Evolutionary conservation across 2,797 vertebrate species (phyloP), one percentile per base, ranked within the genome.

Genomic region (Podarcis siculus): DNA sequence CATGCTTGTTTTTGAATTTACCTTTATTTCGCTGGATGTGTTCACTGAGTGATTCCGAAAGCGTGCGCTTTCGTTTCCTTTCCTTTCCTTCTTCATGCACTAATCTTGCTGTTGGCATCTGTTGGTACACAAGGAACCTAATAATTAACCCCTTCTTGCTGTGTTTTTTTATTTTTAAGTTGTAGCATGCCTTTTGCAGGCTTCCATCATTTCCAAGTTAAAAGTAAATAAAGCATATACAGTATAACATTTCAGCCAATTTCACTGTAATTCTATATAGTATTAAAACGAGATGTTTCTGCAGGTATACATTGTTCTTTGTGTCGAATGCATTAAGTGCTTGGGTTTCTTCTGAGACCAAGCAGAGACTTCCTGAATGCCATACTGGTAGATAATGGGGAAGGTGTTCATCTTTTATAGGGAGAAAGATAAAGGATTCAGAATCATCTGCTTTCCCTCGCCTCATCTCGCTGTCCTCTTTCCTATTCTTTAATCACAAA

Each of bases 1-100:
- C 93, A 87, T 93, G 92, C 94, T 92, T 94, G 92, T 87, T 95
- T 95, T 80, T 93, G 13, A 19, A 27, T 86, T 94, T 92, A 71
- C 66, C 30, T 39, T 72, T 95, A 93, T 91, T 93, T 91, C 93
- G 92, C 89, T 92, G 91, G 93, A 87, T 27, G n/a, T 83, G 89
- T 95, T 96, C 95, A 93, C 86, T 76, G 91, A 95, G 93, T 94
- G 92, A 96, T 93, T 94, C 93, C 94, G 95, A 87, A 93, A 92
- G 15, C 76, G 4, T 93, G 96, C 95, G 91, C 89, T 89, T 91
- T 81, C 93, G 83, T 96, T 95, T 67, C 45, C 25, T 42, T 87
- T 37, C 32, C 35, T 37, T 73, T 93, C 95, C 91, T 66, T 95
- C 91, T 86, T 90, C 91, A 85, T 89, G 95, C 93, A 91, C 90